Conservation (phyloP, 2,797 vertebrate species). For the Uromys caudimaculatus region DNA sequence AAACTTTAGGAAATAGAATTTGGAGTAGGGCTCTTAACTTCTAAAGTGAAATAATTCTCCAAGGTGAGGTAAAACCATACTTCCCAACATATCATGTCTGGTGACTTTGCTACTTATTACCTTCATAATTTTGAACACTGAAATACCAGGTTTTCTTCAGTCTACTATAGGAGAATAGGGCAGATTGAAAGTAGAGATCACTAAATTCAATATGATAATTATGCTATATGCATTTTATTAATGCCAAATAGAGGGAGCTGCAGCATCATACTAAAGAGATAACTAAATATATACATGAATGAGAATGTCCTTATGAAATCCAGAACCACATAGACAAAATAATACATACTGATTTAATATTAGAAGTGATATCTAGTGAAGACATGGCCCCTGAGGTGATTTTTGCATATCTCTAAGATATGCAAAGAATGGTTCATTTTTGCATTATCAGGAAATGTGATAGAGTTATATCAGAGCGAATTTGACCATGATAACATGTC, state of each 20-base stretch:
- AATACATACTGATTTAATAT: background rate
- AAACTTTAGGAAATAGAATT: conserved; percentile 5
- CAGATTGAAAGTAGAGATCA: background rate
- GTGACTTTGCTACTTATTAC: background rate
- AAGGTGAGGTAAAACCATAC: background rate
- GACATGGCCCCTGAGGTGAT: background rate
- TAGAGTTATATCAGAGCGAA: background rate
- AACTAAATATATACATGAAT: background rate
- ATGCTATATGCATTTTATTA: background rate
- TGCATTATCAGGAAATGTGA: background rate
- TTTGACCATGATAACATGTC: background rate
- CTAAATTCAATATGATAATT: background rate
- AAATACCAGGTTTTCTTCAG: conserved; percentile 10
- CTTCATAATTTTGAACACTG: conserved; percentile 37
- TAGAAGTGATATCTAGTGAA: background rate
- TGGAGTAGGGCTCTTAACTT: conserved; percentile 9
- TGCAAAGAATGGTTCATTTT: background rate
- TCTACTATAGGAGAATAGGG: background rate
- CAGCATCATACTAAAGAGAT: background rate
- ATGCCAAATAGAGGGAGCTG: background rate
- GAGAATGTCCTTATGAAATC: background rate
- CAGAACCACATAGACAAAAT: background rate
- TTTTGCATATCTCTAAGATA: background rate
- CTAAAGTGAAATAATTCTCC: background rate
- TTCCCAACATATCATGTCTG: background rate